phyloP scores from a whole-genome alignment of 2,797 vertebrate genomes.

The Miichthys miiuy region DNA sequence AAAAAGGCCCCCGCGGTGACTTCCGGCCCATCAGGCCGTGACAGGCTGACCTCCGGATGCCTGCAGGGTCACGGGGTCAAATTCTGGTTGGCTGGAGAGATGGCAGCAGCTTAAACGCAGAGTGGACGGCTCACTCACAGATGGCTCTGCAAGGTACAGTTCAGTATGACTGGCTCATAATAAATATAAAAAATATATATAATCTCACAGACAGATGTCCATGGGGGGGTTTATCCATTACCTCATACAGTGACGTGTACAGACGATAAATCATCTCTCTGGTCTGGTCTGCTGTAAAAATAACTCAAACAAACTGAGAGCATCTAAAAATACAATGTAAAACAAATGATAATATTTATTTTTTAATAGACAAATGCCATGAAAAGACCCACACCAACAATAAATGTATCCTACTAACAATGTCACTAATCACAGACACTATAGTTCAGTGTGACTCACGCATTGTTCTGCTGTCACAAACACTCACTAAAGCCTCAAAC shows the following conservation, averaged over 20 bases:
- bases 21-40: constrained; percentile 47
- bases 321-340: neutral
- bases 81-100: constrained; percentile 34
- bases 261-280: constrained; percentile 2
- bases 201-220: constrained; percentile 39
- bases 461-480: neutral
- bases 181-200: constrained; percentile 7
- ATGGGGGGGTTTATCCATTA: neutral
- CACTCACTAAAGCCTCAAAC: neutral
- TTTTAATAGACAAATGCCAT: neutral
- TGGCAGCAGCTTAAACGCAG: constrained; percentile 41
- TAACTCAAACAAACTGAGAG: neutral
- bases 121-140: constrained; percentile 40
- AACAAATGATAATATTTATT: neutral
- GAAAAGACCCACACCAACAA: neutral
- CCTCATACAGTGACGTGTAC: neutral
- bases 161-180: constrained; percentile 31
- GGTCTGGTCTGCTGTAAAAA: neutral
- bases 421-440: neutral
- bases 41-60: constrained; percentile 59
- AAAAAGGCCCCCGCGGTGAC: constrained; percentile 45
- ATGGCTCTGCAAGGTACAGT: constrained; percentile 49
- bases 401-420: neutral
- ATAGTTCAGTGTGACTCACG: neutral
- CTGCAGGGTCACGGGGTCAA: constrained; percentile 59